Evolutionary conservation across 2,797 vertebrate genomes (phyloP), one percentile per base, ranked within the genome.

Genomic region (Harpagifer antarcticus): DNA sequence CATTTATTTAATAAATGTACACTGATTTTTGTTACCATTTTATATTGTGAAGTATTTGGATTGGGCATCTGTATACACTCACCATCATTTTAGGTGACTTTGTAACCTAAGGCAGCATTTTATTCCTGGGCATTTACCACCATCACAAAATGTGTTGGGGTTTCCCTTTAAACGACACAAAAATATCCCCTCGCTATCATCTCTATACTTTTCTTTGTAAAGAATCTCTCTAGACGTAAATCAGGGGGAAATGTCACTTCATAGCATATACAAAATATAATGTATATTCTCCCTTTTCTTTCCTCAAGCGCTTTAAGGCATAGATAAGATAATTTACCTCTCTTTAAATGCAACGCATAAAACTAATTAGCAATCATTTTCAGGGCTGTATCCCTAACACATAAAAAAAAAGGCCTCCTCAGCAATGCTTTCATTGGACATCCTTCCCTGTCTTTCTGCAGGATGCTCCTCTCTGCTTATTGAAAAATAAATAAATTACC

Each of bases 21-120:
- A 87, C 55, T 44, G 27, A 75, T 52, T 27, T 27, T 27, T 27
- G 59, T 65, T 15, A 60, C 19, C 37, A 16, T 72, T 76, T 71
- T 6, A 73, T 74, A 70, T 27, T 44, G 65, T 79, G 76, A 54
- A 43, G 44, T 78, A 72, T 82, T 65, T 66, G 45, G 43, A 77
- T 9, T 40, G 72, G 79, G 76, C 60, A 27, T 65, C 59, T 43
- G 68, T 67, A 15, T 54, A 60, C 52, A 31, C 67, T 72, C 48
- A 23, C 23, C 67, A 31, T 61, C 55, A 52, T 67, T 49, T 53
- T 68, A 81, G 63, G 57, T 74, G 23, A 17, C 65, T 81, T 79
- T 79, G 44, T 27, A 83, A 82, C 63, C 78, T 83, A 87, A 94
- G 90, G 91, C 91, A 86, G 88, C 88, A 73, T 83, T 68, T 82